phyloP scores from a whole-genome alignment of 2,113 vertebrate genomes.

The Menura novaehollandiae region DNA sequence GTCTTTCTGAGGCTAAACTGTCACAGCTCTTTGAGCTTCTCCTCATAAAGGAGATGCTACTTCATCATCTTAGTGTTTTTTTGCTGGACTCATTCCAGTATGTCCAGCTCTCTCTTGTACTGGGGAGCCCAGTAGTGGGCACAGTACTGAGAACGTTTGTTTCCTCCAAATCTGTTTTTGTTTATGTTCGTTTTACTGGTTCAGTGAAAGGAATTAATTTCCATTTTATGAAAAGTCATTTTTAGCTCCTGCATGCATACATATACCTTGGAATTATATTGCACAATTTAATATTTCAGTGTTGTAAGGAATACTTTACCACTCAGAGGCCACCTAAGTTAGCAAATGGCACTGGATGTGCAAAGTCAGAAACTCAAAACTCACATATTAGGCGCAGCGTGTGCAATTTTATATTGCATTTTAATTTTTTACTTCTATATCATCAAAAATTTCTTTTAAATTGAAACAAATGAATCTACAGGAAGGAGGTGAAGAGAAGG shows the following conservation, averaged over 20 bases:
- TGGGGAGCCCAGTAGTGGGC: neutral
- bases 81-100: neutral
- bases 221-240: neutral
- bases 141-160: neutral
- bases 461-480: neutral
- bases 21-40: neutral
- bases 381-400: neutral
- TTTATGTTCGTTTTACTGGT: neutral
- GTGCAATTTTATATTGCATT: neutral
- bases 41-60: neutral
- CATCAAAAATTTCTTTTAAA: neutral
- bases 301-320: neutral
- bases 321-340: neutral
- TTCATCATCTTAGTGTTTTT: conserved; percentile 7
- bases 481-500: neutral
- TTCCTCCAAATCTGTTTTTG: neutral
- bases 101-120: neutral
- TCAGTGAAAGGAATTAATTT: neutral
- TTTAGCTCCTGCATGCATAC: neutral
- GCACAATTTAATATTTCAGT: neutral
- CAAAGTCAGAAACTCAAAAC: neutral
- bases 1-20: neutral
- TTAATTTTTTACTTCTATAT: neutral
- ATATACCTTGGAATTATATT: neutral
- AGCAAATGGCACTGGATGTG: neutral